Evolutionary conservation across 2,113 vertebrate species (phyloP).

Genomic region (Syrmaticus mikado): DNA sequence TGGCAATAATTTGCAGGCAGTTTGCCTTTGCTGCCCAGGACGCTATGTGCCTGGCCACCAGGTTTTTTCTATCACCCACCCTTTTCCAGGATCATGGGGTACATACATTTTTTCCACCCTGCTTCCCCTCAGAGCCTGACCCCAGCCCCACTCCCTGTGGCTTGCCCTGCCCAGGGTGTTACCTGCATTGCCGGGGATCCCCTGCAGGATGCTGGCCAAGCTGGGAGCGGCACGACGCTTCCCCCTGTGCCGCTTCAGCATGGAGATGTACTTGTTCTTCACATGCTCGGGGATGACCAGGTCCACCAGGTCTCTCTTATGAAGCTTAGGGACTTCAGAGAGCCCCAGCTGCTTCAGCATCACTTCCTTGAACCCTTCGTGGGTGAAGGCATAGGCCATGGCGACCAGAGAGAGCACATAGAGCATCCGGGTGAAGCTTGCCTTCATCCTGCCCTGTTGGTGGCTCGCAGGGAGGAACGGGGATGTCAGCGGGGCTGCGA

Average conservation of each 20-base stretch:
- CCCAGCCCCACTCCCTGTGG: neutral
- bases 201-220: conserved; percentile 88
- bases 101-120: neutral
- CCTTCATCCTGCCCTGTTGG: conserved; percentile 4
- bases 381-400: conserved; percentile 70
- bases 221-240: conserved; percentile 87
- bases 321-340: conserved; percentile 83
- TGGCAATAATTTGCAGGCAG: neutral
- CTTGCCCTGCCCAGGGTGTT: neutral
- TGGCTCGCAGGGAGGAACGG: neutral
- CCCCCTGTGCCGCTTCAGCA: conserved; percentile 87
- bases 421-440: conserved; percentile 44
- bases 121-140: neutral
- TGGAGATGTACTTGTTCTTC: conserved; percentile 85
- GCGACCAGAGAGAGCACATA: conserved; percentile 56
- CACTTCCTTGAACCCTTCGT: conserved; percentile 82
- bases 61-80: neutral
- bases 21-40: neutral
- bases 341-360: conserved; percentile 86
- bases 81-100: neutral
- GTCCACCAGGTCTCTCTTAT: conserved; percentile 83
- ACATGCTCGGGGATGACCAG: conserved; percentile 86
- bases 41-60: neutral
- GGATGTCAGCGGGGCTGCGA: neutral
- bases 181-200: conserved; percentile 88